phyloP scores from a whole-genome alignment of 2,888 invertebrate species.

The Gibbula magus region DNA sequence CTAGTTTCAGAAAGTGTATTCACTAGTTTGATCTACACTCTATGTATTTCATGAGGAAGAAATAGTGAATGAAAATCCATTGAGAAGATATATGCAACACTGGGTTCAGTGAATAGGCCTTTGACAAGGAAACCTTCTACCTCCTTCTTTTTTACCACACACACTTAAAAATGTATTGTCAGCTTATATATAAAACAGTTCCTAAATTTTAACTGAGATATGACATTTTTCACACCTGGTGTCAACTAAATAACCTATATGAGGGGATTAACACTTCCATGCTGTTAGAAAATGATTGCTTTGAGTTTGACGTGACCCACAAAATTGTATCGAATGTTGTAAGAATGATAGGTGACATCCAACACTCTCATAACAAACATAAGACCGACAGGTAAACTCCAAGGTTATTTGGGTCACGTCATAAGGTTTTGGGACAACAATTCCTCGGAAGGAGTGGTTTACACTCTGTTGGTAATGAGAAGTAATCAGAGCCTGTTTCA shows the following conservation, averaged over 20 bases:
- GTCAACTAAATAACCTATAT: background rate
- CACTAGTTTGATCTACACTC: background rate
- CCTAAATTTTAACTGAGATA: background rate
- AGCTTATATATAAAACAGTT: background rate
- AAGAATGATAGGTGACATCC: background rate
- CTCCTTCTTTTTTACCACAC: background rate
- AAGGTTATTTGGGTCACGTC: background rate
- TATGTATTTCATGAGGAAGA: background rate
- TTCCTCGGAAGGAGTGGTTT: too few species aligned
- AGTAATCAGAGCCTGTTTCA: too few species aligned
- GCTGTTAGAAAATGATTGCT: background rate
- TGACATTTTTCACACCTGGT: background rate
- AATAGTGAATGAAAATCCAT: background rate
- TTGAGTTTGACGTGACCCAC: background rate
- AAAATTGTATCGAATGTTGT: background rate
- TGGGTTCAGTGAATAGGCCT: background rate
- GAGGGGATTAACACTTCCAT: background rate
- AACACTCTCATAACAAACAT: background rate
- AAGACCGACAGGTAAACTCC: background rate
- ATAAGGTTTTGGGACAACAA: too few species aligned
- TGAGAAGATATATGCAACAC: background rate
- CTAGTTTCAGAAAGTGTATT: background rate
- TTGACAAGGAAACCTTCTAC: conserved; percentile 1
- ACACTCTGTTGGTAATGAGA: too few species aligned
- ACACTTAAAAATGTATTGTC: background rate